Evolutionary conservation across 1,140 invertebrate genomes (phyloP), one percentile per base, ranked within the genome.

Genomic region (Drosophila paulistorum): DNA sequence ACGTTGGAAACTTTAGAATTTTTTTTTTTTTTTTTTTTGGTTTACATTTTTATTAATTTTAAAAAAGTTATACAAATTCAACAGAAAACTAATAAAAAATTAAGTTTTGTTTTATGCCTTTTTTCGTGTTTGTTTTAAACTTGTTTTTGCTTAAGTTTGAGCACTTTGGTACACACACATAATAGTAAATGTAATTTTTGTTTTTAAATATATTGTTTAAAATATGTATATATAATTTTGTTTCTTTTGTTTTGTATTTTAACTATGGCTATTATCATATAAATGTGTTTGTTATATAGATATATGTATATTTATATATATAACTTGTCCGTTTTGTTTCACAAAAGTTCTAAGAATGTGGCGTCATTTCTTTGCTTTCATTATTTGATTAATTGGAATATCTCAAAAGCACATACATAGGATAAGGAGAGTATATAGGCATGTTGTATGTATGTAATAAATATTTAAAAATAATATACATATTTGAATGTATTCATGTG

Each of bases 151-250:
- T 78, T 79, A 77, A 68, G 68, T 80, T 84, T 84, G 81, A 84
- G 81, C 81, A 84, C 81, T 84, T 83, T 83, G 81, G 81, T 83
- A 83, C 73, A 73, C 76, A 83, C 68, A 84, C 74, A 72, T 75
- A 80, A 72, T 84, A 80, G 66, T 71, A 73, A 76, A 79, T 71
- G 64, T 77, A 57, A 77, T 74, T 70, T 83, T 76, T 75, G 1
- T 23, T 26, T 26, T 26, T 39, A 77, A 80, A 23, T 51, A 74
- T 71, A 74, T 72, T 30, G 42, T 79, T 77, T 69, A 64, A 83
- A 54, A 69, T 23, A 17, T 45, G 17, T 48, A 48, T 48, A 17
- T 48, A 48, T 48, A 73, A 11, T 10, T 37, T 9, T 37, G 23
- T 26, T 10, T 37, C 2, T 61, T 33, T 30, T 33, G 14, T 62